Conservation (phyloP, 2,113 vertebrate species). For the Antechinus flavipes region DNA sequence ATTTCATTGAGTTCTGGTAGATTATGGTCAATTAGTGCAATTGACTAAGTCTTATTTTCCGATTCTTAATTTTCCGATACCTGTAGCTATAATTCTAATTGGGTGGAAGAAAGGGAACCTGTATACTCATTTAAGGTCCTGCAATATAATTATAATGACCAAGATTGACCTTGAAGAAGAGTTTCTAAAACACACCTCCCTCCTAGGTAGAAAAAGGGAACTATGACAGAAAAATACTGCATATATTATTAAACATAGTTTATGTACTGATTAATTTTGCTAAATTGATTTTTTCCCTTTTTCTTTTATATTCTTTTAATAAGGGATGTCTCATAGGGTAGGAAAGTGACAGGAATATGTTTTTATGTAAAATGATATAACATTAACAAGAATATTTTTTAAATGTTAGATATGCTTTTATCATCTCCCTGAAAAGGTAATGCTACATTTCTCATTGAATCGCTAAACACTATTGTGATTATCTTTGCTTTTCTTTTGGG, state of each 20-base stretch:
- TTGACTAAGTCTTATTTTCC: background rate
- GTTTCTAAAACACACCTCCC: background rate
- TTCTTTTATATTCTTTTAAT: background rate
- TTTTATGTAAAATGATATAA: background rate
- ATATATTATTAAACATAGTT: no score
- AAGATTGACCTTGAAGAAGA: background rate
- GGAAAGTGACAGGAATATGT: background rate
- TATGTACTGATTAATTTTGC: background rate
- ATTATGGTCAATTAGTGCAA: background rate
- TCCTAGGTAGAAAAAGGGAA: background rate
- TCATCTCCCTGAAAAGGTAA: background rate
- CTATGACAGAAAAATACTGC: background rate
- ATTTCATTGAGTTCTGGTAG: background rate
- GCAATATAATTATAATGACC: background rate
- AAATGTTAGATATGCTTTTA: background rate
- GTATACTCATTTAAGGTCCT: background rate
- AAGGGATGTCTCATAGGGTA: background rate
- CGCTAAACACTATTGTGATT: no score
- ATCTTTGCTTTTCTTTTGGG: background rate
- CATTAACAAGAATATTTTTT: no score
- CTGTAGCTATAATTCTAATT: background rate
- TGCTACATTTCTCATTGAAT: no score
- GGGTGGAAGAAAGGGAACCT: no score
- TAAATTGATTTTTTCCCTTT: no score
- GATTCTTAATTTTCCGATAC: background rate